Evolutionary conservation across 1,140 invertebrate species (phyloP).

Genomic region (Diorhabda elongata): DNA sequence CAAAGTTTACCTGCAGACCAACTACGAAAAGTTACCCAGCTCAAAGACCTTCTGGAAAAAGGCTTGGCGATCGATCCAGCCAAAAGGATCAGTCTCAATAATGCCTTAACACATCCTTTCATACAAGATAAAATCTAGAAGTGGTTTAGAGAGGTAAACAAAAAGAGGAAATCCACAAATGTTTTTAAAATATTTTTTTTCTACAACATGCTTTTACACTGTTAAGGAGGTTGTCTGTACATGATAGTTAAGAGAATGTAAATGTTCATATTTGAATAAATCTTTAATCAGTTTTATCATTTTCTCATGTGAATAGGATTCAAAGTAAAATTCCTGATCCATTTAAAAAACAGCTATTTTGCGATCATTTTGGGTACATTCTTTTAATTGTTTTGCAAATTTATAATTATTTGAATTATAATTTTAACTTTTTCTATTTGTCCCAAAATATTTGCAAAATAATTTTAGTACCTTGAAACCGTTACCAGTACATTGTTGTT

Average conservation of each 20-base stretch:
- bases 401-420: background rate
- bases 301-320: background rate
- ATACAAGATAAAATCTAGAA: constrained; percentile 84
- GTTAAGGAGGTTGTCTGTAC: background rate
- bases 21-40: constrained; percentile 82
- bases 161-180: constrained; percentile 18
- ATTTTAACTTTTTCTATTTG: background rate
- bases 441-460: background rate
- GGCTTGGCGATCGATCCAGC: constrained; percentile 90
- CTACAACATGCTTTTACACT: background rate
- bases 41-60: constrained; percentile 91
- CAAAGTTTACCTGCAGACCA: constrained; percentile 87
- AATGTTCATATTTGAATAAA: constrained; percentile 10
- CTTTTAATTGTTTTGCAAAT: background rate
- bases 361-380: background rate
- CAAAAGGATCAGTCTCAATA: constrained; percentile 89
- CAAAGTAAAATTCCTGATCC: background rate
- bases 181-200: constrained; percentile 11
- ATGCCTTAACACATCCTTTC: constrained; percentile 93
- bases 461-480: constrained; percentile 1
- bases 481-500: constrained; percentile 2
- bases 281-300: constrained; percentile 1
- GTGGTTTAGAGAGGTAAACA: constrained; percentile 40
- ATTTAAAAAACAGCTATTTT: background rate
- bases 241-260: constrained; percentile 5